These are phyloP conservation scores for Nipponacmea schrenckii DNA, from an alignment of 2,888 invertebrate genomes.

Conservation along the genomic window DNA sequence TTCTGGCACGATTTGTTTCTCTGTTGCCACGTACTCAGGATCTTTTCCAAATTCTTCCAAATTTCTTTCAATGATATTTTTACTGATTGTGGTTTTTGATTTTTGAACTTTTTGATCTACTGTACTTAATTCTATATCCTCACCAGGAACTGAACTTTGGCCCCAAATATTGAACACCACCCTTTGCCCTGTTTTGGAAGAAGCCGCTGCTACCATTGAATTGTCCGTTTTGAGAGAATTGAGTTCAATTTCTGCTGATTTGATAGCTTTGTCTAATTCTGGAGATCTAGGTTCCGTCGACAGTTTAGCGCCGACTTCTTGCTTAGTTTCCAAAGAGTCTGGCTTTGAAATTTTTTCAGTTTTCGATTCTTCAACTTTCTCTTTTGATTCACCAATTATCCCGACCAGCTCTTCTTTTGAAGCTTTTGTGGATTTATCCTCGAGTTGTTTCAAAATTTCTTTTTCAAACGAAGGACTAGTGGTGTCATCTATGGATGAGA, in stretches of 20 bases:
- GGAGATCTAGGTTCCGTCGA: neutral
- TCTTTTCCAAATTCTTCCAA: neutral
- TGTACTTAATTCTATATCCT: neutral
- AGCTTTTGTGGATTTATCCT: conserved; percentile 16
- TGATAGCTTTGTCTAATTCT: neutral
- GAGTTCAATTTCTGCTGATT: conserved; percentile 1
- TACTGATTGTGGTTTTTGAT: neutral
- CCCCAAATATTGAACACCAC: neutral
- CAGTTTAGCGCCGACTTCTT: neutral
- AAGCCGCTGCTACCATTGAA: neutral
- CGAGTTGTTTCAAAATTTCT: conserved; percentile 46
- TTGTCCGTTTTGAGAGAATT: conserved; percentile 12
- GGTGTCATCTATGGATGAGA: conserved; percentile 66
- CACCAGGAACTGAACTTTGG: neutral
- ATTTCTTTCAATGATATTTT: neutral
- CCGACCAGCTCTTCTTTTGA: neutral
- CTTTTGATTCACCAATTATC: conserved; percentile 1
- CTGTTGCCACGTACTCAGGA: neutral
- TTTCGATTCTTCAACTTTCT: neutral
- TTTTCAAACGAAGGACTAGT: conserved; percentile 60
- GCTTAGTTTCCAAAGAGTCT: neutral
- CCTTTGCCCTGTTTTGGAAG: neutral
- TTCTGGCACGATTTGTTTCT: neutral
- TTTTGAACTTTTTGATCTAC: neutral
- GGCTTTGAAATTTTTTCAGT: neutral